Evolutionary conservation across 2,113 vertebrate genomes (phyloP).

Genomic region (Machaerirhynchus nigripectus): DNA sequence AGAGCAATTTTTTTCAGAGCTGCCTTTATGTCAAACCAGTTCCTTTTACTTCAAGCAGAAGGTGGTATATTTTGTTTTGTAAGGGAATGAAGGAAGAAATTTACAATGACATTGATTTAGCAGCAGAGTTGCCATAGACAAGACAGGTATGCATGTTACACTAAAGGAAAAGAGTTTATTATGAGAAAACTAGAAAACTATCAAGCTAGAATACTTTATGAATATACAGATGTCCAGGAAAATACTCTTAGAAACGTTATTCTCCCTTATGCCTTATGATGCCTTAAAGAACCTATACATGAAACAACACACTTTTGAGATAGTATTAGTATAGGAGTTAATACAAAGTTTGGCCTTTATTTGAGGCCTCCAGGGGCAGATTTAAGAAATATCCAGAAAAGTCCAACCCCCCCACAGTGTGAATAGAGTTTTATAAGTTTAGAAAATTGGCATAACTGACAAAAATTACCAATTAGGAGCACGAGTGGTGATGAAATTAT

Average conservation of each 20-base stretch:
- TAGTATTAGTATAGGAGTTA: not conserved
- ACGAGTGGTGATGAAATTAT: not conserved
- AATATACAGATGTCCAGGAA: not conserved
- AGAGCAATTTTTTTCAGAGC: not conserved
- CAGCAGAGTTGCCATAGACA: not conserved
- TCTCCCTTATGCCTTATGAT: not conserved
- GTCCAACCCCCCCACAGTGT: not conserved
- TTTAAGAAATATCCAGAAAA: not conserved
- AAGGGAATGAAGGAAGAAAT: not conserved
- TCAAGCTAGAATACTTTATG: not conserved
- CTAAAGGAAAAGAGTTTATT: not conserved
- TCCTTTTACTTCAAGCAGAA: conserved; percentile 36
- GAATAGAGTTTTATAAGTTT: not conserved
- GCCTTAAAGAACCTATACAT: not conserved
- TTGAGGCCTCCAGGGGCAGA: not conserved
- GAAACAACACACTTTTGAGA: not conserved
- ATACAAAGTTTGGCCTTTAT: not conserved
- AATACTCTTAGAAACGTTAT: not conserved
- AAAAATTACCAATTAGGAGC: not conserved
- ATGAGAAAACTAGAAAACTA: not conserved
- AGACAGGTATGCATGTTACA: not conserved
- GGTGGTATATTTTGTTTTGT: not conserved
- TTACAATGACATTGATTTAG: conserved; percentile 3
- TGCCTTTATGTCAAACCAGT: not conserved
- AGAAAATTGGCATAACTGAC: not conserved